phyloP scores from a whole-genome alignment of 64 coral and sea anemone genomes.

The Montipora cactus region DNA sequence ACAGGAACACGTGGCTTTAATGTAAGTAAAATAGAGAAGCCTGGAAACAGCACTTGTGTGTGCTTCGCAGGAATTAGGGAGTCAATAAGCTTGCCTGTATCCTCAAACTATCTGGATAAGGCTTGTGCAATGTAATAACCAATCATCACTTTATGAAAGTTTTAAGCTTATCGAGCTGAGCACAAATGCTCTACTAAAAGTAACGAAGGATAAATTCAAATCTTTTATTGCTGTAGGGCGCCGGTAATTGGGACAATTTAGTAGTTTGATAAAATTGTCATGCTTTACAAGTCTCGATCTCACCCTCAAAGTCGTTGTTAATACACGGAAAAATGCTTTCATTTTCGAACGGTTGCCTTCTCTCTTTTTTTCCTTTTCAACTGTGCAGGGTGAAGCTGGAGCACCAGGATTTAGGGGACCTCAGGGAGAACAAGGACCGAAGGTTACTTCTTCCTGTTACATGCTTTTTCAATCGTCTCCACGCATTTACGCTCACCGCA shows the following conservation, averaged over 20 bases:
- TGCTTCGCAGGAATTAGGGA: too few species aligned
- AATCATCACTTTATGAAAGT: too few species aligned
- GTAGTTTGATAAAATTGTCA: too few species aligned
- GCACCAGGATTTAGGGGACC: conserved; percentile 45
- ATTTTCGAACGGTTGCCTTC: not conserved
- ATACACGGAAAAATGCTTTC: too few species aligned
- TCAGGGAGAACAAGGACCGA: conserved; percentile 42
- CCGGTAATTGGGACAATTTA: too few species aligned
- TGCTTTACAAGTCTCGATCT: not conserved
- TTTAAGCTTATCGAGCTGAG: too few species aligned
- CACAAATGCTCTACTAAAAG: too few species aligned
- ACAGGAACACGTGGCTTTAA: conserved; percentile 6
- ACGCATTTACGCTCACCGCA: not conserved
- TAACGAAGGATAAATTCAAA: too few species aligned
- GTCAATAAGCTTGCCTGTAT: not conserved
- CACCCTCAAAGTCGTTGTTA: not conserved
- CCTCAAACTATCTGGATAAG: not conserved
- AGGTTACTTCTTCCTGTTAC: conserved; percentile 10
- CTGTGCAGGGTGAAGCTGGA: conserved; percentile 45
- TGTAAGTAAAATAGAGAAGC: not conserved
- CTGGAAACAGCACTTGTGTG: too few species aligned
- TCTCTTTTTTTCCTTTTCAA: not conserved
- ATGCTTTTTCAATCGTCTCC: not conserved
- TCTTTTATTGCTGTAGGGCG: too few species aligned
- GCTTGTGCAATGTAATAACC: too few species aligned